A percentile compares a stretch with the other conserved stretches of the same genome.
phyloP scores from a whole-genome alignment of 2,888 invertebrate species.

The Drosophila koepferae region DNA sequence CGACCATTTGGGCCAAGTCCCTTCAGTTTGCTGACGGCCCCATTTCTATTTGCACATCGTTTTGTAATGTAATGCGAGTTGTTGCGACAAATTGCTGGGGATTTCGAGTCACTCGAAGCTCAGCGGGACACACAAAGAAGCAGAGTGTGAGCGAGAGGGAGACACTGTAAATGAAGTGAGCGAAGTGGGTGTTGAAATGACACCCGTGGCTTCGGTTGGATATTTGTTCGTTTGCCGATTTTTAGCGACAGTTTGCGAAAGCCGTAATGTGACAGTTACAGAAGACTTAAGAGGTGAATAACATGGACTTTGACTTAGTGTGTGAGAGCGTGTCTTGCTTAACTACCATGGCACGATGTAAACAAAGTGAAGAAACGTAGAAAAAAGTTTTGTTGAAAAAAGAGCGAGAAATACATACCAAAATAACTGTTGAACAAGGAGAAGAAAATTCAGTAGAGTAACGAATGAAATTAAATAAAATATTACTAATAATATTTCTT shows the following conservation, averaged over 20 bases:
- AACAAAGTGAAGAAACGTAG: background rate
- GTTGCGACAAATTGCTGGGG: conserved; percentile 78
- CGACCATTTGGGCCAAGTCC: conserved; percentile 67
- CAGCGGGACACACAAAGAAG: conserved; percentile 32
- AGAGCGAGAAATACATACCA: too few relatives aligned
- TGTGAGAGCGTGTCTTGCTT: background rate
- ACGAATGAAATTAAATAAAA: background rate
- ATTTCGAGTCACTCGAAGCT: conserved; percentile 60
- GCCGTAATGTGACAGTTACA: conserved; percentile 50
- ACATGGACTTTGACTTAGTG: conserved; percentile 30
- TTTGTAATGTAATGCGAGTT: conserved; percentile 79
- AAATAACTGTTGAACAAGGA: too few relatives aligned
- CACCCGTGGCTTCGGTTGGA: conserved; percentile 19
- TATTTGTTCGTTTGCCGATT: conserved; percentile 41
- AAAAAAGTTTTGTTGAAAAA: too few relatives aligned
- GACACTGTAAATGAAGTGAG: background rate
- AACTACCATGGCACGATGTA: background rate
- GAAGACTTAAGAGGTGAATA: conserved; percentile 68
- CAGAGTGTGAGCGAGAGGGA: conserved; percentile 1
- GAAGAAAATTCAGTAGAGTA: background rate
- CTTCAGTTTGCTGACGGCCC: conserved; percentile 56
- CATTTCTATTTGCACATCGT: conserved; percentile 74
- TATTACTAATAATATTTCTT: background rate
- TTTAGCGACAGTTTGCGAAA: conserved; percentile 51
- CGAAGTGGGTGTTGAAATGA: conserved; percentile 7